Evolutionary conservation across 2,888 invertebrate genomes (phyloP).

Genomic region (Eristalis arbustorum): DNA sequence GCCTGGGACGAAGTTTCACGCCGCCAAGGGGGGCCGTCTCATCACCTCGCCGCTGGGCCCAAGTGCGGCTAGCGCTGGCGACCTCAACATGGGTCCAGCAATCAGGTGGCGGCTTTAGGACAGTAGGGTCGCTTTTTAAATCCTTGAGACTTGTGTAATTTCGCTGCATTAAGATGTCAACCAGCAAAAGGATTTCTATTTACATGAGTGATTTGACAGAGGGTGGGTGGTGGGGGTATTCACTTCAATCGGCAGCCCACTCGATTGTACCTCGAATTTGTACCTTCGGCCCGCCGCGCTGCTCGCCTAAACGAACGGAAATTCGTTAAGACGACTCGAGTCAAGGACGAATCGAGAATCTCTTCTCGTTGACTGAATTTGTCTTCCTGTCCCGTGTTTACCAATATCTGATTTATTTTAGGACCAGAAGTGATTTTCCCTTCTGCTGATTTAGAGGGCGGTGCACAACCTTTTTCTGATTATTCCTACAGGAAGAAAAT

Average conservation of each 20-base stretch:
- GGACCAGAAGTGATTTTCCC: conserved; percentile 9
- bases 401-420: conserved; percentile 54
- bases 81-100: too few relatives aligned
- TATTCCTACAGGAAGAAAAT: conserved; percentile 24
- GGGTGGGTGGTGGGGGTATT: too few relatives aligned
- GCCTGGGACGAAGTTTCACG: conserved; percentile 23
- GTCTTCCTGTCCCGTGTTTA: conserved; percentile 25
- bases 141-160: conserved; percentile 38
- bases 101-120: conserved; percentile 1
- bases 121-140: neutral
- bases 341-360: conserved; percentile 31
- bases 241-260: conserved; percentile 43
- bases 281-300: neutral
- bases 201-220: conserved; percentile 61
- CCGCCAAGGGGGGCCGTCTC: neutral
- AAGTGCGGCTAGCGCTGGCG: neutral
- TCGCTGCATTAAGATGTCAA: conserved; percentile 41
- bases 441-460: conserved; percentile 17
- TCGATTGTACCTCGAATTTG: conserved; percentile 52
- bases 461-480: conserved; percentile 54
- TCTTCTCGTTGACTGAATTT: conserved; percentile 3
- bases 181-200: conserved; percentile 30
- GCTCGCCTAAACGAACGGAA: conserved; percentile 60
- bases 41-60: too few relatives aligned
- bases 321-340: conserved; percentile 56